A percentile compares a stretch with the other conserved stretches of the same genome.
Conservation (phyloP, 2,113 vertebrate species). For the Mesocricetus auratus region DNA sequence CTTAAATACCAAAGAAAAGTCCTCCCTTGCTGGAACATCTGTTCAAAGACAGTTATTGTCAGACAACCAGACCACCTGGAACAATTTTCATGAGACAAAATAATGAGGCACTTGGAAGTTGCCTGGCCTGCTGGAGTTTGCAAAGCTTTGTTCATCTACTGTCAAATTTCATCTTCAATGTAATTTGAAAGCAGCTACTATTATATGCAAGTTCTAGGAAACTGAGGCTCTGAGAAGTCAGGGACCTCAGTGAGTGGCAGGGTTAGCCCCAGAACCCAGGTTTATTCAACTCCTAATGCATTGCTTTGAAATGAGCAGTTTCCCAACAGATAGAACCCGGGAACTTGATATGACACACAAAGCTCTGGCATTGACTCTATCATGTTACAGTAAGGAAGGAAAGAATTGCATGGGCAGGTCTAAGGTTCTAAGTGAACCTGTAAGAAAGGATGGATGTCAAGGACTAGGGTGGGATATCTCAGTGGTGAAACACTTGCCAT, state of each 20-base stretch:
- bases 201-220: background rate
- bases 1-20: background rate
- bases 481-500: background rate
- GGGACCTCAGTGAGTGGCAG: background rate
- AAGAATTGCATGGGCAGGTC: background rate
- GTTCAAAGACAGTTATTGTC: background rate
- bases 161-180: constrained; percentile 1
- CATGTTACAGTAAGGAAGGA: background rate
- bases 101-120: background rate
- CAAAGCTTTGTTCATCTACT: background rate
- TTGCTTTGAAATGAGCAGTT: background rate
- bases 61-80: background rate
- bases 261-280: background rate
- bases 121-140: background rate
- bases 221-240: background rate
- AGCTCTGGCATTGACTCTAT: background rate
- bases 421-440: background rate
- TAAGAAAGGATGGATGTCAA: background rate
- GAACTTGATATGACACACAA: background rate
- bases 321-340: background rate
- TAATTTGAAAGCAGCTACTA: background rate
- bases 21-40: background rate
- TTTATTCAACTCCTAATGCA: background rate
- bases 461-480: background rate
- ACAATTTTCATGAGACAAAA: background rate